Evolutionary conservation across 1,140 invertebrate genomes (phyloP), one percentile per base, ranked within the genome.

Genomic region (Laupala kohalensis): DNA sequence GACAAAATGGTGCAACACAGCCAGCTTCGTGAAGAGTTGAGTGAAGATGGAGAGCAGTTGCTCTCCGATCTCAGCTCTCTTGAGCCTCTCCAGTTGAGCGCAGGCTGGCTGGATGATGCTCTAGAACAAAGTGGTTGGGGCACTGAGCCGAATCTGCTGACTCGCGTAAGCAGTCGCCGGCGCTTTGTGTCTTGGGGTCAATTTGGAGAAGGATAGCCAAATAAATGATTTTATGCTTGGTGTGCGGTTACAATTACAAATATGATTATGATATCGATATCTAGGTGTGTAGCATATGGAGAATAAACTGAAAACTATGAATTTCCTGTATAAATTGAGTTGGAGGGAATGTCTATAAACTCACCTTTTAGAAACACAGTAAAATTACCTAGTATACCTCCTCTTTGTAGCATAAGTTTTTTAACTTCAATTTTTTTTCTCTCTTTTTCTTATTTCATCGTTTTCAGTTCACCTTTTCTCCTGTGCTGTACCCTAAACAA

Each of bases 41-140:
- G 72, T 25, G 74, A 76, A 62, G 78, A 79, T 62, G 78, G 77
- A 12, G 78, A 79, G 72, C 76, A 77, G 62, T 73, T 79, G 19
- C 71, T 79, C 4, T 78, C 76, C 19, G 78, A 77, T 74, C 70
- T 77, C 24, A 77, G 75, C 71, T 75, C 72, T 67, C 64, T 76
- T 63, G 75, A 77, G 70, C 76, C 76, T 37, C 69, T 73, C 6
- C 77, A 78, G 72, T 76, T 78, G 74, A 75, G 77, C 25, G 64
- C 53, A 4, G 72, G 69, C 30, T 73, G 72, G 72, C 69, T 37
- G 15, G 72, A 73, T 29, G 72, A 73, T 25, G 25, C 65, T 23
- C 37, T 53, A 19, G 37, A 53, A 9, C 37, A 53, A 19, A 53
- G 37, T 4, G 37, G 37, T 19, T 53, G 37, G 37, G 37, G 37